A percentile compares a stretch with the other conserved stretches of the same genome.
Conservation (phyloP, 2,888 invertebrate species). For the Neuroscelio doddi region DNA sequence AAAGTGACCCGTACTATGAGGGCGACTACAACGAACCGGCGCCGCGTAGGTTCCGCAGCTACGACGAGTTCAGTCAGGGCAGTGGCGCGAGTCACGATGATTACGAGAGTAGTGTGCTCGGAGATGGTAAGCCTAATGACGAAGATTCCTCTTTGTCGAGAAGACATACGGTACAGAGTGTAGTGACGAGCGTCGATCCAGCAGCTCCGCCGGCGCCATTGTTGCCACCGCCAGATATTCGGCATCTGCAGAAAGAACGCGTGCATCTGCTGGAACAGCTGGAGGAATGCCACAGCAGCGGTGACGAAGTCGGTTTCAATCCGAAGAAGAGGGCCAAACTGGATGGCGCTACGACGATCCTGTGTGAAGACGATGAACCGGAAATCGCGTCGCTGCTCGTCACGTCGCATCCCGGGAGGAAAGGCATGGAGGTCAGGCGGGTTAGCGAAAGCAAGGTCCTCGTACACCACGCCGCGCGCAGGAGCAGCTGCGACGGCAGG, state of each 20-base stretch:
- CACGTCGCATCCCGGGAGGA: conserved; percentile 67
- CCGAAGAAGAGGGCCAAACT: conserved; percentile 80
- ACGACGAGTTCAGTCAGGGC: conserved; percentile 84
- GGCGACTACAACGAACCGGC: conserved; percentile 66
- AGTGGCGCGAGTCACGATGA: conserved; percentile 80
- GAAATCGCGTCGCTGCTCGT: conserved; percentile 69
- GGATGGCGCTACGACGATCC: conserved; percentile 71
- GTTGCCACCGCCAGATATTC: conserved; percentile 76
- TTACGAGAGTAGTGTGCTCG: conserved; percentile 64
- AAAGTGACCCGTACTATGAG: conserved; percentile 68
- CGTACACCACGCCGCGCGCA: conserved; percentile 62
- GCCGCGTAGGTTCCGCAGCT: conserved; percentile 76
- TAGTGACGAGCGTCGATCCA: conserved; percentile 60
- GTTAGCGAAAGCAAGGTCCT: conserved; percentile 68
- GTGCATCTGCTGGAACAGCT: conserved; percentile 81
- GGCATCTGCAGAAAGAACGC: conserved; percentile 81
- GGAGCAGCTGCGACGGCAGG: conserved; percentile 67
- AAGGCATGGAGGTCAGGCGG: conserved; percentile 67
- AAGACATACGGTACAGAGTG: conserved; percentile 74
- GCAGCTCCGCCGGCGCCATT: conserved; percentile 61
- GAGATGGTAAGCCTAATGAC: conserved; percentile 67
- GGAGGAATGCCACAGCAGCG: conserved; percentile 81
- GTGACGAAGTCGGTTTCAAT: conserved; percentile 77
- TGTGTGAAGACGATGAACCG: conserved; percentile 68
- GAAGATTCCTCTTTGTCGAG: conserved; percentile 72